A percentile compares a stretch with the other conserved stretches of the same genome.
Evolutionary conservation across 64 coral and sea anemone species (phyloP).

Genomic region (Anthopleura sola): DNA sequence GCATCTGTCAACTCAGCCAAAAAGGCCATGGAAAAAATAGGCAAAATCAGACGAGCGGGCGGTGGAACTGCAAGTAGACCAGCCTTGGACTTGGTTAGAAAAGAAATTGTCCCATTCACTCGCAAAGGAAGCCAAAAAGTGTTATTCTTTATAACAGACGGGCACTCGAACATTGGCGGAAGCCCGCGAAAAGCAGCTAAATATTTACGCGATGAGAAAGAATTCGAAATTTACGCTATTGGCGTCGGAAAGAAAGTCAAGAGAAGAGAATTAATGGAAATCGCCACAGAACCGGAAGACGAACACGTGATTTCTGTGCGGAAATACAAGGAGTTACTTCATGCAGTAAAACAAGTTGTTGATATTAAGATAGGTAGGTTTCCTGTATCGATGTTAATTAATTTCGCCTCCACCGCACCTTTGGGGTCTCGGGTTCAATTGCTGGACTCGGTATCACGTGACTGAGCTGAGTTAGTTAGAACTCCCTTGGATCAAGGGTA

Average conservation of each 20-base stretch:
- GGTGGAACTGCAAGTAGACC: slow-evolving; percentile 74
- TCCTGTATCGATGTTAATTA: too few species aligned
- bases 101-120: slow-evolving; percentile 35
- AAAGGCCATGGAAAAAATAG: slow-evolving; percentile 46
- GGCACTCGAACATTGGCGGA: slow-evolving; percentile 77
- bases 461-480: too few species aligned
- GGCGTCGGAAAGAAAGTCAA: slow-evolving; percentile 53
- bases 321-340: background rate
- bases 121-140: slow-evolving; percentile 43
- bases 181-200: slow-evolving; percentile 52
- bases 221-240: slow-evolving; percentile 83
- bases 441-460: too few species aligned
- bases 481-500: too few species aligned
- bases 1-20: background rate
- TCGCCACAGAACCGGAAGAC: slow-evolving; percentile 52
- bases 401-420: too few species aligned
- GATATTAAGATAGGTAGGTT: slow-evolving; percentile 55
- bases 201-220: slow-evolving; percentile 8
- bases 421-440: too few species aligned
- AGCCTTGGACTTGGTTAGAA: slow-evolving; percentile 56
- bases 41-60: slow-evolving; percentile 45
- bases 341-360: slow-evolving; percentile 40
- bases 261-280: slow-evolving; percentile 44
- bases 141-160: slow-evolving; percentile 84
- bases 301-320: slow-evolving; percentile 45